Base-by-base conservation (phyloP, 2,797 vertebrate genomes). In the Bradypus variegatus region DNA sequence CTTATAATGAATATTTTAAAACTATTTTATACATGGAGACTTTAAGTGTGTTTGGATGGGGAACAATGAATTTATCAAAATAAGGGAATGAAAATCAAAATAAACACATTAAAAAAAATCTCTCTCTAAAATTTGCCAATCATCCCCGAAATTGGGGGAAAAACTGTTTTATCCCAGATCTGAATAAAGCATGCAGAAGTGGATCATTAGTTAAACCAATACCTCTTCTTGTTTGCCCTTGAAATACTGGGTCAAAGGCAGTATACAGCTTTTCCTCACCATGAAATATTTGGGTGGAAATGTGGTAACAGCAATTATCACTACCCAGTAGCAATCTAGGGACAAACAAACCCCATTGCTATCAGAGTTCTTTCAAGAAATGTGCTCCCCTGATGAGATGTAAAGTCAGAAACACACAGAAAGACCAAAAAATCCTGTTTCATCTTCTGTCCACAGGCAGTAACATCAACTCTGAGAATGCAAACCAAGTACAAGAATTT, bases 41-140 rank as follows among this genome's bases (percentile, higher is more conserved):
- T 93, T 91, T 89, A 92, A 84, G 83, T 76, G n/a, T 94, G 64
- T 85, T 76, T 93, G n/a, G 73, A 79, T 48, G 11, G 45, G 55
- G 13, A 64, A 81, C 9, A 88, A 91, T 55, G 18, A 88, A 50
- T 80, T 94, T 86, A 88, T 80, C 91, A 89, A 94, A 92, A 70
- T 88, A 94, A 88, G 36, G 72, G 23, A 82, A 82, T 70, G 27
- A 94, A 90, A 94, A 85, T 78, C 15, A 90, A 94, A 92, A 90
- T 67, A 86, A 94, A 72, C 48, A 38, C 77, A 69, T 75, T 88
- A 72, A 91, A 91, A 73, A 72, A 85, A 83, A 65, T 14, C 70
- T 81, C 13, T 38, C 70, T 93, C 82, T 88, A 45, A 76, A 92
- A 88, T 92, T 50, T 86, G 38, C 70, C 65, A 72, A 1, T 77